phyloP scores from a whole-genome alignment of 2,888 invertebrate species.

The Parnassius glacialis region DNA sequence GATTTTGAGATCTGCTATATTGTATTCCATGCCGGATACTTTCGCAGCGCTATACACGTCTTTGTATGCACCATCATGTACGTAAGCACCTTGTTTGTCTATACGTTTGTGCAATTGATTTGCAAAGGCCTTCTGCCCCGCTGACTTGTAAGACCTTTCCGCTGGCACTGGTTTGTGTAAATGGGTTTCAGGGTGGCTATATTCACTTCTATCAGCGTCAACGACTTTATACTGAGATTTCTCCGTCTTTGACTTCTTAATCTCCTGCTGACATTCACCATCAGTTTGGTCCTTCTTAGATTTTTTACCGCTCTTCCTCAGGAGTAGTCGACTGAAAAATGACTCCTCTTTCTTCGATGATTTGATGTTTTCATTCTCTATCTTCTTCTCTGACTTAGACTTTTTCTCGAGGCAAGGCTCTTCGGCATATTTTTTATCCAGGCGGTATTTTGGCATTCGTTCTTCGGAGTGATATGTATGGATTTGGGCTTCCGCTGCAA shows the following conservation, averaged over 20 bases:
- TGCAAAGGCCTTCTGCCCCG: slow-evolving; percentile 73
- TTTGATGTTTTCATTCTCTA: slow-evolving; percentile 72
- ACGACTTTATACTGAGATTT: slow-evolving; percentile 65
- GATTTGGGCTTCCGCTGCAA: slow-evolving; percentile 42
- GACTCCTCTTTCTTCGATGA: slow-evolving; percentile 79
- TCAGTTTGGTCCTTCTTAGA: slow-evolving; percentile 80
- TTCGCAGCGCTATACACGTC: slow-evolving; percentile 73
- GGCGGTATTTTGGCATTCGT: slow-evolving; percentile 56
- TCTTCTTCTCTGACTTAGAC: slow-evolving; percentile 72
- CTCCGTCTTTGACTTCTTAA: slow-evolving; percentile 65
- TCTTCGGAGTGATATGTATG: slow-evolving; percentile 59
- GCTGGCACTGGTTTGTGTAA: slow-evolving; percentile 64
- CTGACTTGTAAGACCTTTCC: slow-evolving; percentile 69
- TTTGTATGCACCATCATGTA: slow-evolving; percentile 73
- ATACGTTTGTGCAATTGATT: slow-evolving; percentile 77
- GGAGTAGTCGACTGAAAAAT: slow-evolving; percentile 84
- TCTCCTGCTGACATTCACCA: slow-evolving; percentile 64
- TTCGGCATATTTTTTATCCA: slow-evolving; percentile 66
- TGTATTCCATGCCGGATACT: slow-evolving; percentile 71
- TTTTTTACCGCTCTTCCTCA: slow-evolving; percentile 86
- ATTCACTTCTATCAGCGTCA: slow-evolving; percentile 54
- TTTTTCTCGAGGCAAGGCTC: slow-evolving; percentile 75
- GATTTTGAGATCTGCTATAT: slow-evolving; percentile 74
- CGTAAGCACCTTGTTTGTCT: slow-evolving; percentile 76
- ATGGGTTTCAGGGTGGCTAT: slow-evolving; percentile 42